These are phyloP conservation scores for Drosophila setifemur DNA, from an alignment of 1,140 invertebrate genomes.

Conservation along the genomic window DNA sequence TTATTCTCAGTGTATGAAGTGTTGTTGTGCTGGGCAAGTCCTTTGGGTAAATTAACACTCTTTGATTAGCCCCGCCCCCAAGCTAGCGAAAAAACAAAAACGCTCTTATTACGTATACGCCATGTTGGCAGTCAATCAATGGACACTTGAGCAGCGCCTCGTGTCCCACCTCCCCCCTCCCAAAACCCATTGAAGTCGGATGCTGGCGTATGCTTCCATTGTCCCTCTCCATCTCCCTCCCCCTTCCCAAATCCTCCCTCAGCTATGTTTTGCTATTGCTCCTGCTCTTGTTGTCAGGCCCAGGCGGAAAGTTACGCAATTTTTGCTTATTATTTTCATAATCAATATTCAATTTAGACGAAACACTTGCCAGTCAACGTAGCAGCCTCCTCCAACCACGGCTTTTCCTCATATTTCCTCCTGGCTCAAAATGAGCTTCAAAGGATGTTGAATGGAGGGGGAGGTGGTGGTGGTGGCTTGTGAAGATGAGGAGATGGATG, in stretches of 20 bases:
- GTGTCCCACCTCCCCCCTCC: slow-evolving; percentile 1
- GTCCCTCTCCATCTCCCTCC: background rate
- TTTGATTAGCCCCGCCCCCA: slow-evolving; percentile 59
- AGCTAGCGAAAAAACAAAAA: slow-evolving; percentile 39
- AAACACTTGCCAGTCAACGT: slow-evolving; percentile 68
- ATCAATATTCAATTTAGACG: slow-evolving; percentile 79
- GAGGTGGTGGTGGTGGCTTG: background rate
- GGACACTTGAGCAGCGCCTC: slow-evolving; percentile 68
- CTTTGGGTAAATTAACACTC: slow-evolving; percentile 80
- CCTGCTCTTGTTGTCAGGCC: slow-evolving; percentile 55
- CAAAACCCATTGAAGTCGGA: slow-evolving; percentile 17
- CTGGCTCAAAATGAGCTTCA: slow-evolving; percentile 55
- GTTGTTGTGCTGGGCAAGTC: slow-evolving; percentile 53
- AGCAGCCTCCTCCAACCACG: slow-evolving; percentile 14
- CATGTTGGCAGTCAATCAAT: slow-evolving; percentile 78
- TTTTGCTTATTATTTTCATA: slow-evolving; percentile 81
- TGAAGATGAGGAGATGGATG: background rate
- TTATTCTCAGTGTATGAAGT: background rate
- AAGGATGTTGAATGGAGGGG: slow-evolving; percentile 57
- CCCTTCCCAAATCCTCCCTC: background rate
- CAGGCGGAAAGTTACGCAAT: slow-evolving; percentile 77
- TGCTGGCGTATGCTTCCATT: slow-evolving; percentile 23
- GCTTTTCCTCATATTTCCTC: slow-evolving; percentile 28
- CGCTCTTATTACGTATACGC: slow-evolving; percentile 75
- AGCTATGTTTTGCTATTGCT: background rate